Evolutionary conservation across 2,797 vertebrate species (phyloP), one percentile per base, ranked within the genome.

Genomic region (Tinamus major): DNA sequence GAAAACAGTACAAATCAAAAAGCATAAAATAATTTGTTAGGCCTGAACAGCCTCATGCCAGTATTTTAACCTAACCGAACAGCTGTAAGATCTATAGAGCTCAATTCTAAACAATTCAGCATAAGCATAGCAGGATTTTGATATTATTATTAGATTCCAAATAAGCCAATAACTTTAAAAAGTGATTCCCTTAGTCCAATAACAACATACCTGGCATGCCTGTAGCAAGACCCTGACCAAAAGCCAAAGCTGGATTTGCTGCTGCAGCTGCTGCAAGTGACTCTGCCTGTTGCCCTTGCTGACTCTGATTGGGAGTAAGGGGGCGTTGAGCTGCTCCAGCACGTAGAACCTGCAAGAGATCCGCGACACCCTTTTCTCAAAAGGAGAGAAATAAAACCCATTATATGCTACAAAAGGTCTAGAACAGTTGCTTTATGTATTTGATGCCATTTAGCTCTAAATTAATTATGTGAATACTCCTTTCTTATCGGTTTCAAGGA

Each of bases 281-380:
- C 93, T 99, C 99, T 93, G 97, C 98, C 96, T 99, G 99, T 92
- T 99, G 99, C 95, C 99, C 98, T 94, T 99, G 99, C 88, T 99
- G 99, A 51, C 99, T 98, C 97, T 99, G 99, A 29, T 95, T 99
- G 20, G 99, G 99, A 82, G 99, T 99, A 51, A 99, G 98, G 15
- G 99, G 99, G 88, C 99, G 98, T 97, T 99, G 99, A 97, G 98
- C 98, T 96, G 91, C 97, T 97, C 99, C 99, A 94, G 98, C 98
- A 78, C 99, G 98, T 97, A 99, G 98, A 97, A 99, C 99, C 99
- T 99, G 96, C 18, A 96, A 92, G 91, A 92, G 75, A 93, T 56
- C 95, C 23, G 69, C 2, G 10, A 95, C 58, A 93, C 3, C 9
- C 13, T 37, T 44, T 71, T 59, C 70, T 92, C 89, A 94, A 77